Base-by-base conservation (phyloP, 2,797 vertebrate genomes). In the Huso huso region DNA sequence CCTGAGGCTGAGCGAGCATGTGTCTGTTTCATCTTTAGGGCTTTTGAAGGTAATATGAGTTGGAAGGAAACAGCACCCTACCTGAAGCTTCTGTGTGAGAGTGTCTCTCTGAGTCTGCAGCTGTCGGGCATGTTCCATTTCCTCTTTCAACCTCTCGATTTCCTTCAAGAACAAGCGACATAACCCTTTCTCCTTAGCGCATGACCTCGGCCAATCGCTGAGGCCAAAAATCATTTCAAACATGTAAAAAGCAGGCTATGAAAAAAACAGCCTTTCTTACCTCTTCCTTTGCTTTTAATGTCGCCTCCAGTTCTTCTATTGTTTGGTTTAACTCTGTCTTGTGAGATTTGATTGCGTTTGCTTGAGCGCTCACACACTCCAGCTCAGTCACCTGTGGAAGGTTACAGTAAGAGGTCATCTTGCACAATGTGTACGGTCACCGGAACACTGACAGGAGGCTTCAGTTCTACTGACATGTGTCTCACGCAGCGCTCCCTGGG, bases 301-400 rank as follows among this genome's bases (percentile, higher is more conserved):
- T 91, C 49, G 87, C 83, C 75, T 98, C 96, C 75, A 99, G 82
- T 75, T 99, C 95, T 81, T 99, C 95, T 79, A 99, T 98, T 71
- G 95, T 99, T 88, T 98, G 94, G 81, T 95, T 99, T 76, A 99
- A 87, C 77, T 99, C 96, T 49, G 93, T 92, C 90, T 99, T 99
- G 77, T 98, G 95, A 69, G 93, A 93, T 83, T 98, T 96, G 71
- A 99, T 94, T 23, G 89, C 95, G 66, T 94, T 95, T 70, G 89
- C 92, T 90, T 99, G 96, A 83, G 88, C 94, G 80, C 95, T 98
- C 81, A 96, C 92, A 83, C 95, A 97, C 76, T 99, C 96, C 18
- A 99, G 91, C 74, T 99, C 96, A 2, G 96, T 98, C 83, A 99
- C 96, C 96, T 98, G 72, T 73, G n/a, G 37, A 37, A 37, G 37